Conservation (phyloP, 1,140 invertebrate species). For the Delia radicum region DNA sequence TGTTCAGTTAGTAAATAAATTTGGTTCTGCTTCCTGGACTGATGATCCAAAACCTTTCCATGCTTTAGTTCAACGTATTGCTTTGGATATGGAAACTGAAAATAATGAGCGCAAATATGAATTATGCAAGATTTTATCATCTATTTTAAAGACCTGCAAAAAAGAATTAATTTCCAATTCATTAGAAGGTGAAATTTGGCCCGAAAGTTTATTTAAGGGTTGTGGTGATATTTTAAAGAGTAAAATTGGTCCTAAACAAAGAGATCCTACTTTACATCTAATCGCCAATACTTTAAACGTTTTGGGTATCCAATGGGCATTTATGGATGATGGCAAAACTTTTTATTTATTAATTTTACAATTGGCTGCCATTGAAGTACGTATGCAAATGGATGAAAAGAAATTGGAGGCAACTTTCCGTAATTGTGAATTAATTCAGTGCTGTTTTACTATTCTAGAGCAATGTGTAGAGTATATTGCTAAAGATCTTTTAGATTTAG, state of each 20-base stretch:
- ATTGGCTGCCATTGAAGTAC: constrained; percentile 84
- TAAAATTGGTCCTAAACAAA: constrained; percentile 82
- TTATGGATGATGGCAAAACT: constrained; percentile 75
- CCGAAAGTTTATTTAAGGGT: constrained; percentile 73
- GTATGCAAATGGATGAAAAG: constrained; percentile 88
- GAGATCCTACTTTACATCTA: constrained; percentile 83
- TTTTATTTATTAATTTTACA: constrained; percentile 84
- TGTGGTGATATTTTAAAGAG: constrained; percentile 79
- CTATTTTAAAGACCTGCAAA: constrained; percentile 72
- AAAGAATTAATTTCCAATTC: constrained; percentile 63
- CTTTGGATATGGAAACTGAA: constrained; percentile 83
- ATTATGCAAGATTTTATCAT: constrained; percentile 72
- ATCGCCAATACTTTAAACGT: constrained; percentile 77
- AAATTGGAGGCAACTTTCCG: constrained; percentile 74
- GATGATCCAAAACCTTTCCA: constrained; percentile 73
- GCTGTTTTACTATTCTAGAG: constrained; percentile 84
- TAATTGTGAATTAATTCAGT: constrained; percentile 74
- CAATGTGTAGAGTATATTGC: constrained; percentile 78
- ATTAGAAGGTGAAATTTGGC: constrained; percentile 73
- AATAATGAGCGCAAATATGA: constrained; percentile 86
- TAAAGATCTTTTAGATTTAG: constrained; percentile 77
- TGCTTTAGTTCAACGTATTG: constrained; percentile 79
- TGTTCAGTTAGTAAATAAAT: constrained; percentile 68
- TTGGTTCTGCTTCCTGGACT: constrained; percentile 74
- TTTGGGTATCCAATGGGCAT: constrained; percentile 81